Percentiles rank a stretch among this genome's conserved stretches.
phyloP scores from a whole-genome alignment of 2,797 vertebrate species.

The Xiphophorus birchmanni region DNA sequence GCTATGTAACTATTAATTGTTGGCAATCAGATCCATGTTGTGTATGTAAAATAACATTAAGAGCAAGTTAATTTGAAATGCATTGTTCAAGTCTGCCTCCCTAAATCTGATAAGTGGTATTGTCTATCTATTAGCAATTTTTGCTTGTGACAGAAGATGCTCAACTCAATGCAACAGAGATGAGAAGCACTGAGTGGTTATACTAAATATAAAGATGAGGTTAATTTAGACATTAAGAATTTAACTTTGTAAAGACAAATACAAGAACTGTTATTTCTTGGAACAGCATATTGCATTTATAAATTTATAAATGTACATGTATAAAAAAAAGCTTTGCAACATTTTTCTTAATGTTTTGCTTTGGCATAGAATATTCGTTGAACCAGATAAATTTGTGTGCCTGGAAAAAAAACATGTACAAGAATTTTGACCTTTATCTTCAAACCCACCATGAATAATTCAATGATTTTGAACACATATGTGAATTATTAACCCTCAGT shows the following conservation, averaged over 20 bases:
- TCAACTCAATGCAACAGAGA: neutral
- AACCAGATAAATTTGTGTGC: neutral
- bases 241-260: neutral
- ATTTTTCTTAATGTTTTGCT: neutral
- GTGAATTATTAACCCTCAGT: neutral
- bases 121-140: neutral
- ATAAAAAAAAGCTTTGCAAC: neutral
- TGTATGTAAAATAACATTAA: too few relatives aligned
- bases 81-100: neutral
- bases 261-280: neutral
- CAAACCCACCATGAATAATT: neutral
- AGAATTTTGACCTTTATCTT: neutral
- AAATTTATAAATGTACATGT: too few relatives aligned
- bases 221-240: neutral
- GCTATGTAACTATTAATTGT: neutral
- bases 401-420: neutral
- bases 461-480: neutral
- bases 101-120: neutral
- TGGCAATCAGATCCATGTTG: too few relatives aligned
- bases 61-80: neutral
- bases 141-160: neutral
- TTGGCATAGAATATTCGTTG: neutral
- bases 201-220: neutral
- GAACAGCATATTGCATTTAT: neutral
- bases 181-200: neutral